A percentile compares a stretch with the other conserved stretches of the same genome.
phyloP scores from a whole-genome alignment of 1,140 invertebrate genomes.

The Drosophila oshimai region DNA sequence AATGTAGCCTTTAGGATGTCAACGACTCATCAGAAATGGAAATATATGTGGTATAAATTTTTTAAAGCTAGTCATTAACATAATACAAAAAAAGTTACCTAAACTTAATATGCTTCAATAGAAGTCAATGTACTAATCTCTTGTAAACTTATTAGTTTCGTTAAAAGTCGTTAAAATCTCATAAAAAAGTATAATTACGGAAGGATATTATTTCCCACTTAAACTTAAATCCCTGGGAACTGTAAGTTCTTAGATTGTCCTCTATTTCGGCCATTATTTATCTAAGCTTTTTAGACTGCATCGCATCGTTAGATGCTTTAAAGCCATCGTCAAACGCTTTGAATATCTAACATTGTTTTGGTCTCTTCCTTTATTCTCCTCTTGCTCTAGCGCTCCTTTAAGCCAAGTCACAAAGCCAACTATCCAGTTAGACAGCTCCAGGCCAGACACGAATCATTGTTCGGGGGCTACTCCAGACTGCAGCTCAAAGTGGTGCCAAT shows the following conservation, averaged over 20 bases:
- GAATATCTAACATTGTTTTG: not conserved
- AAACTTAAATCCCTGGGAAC: not conserved
- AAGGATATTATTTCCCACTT: not conserved
- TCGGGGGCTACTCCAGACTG: conserved; percentile 2
- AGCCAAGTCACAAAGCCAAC: conserved; percentile 3
- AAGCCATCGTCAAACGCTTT: conserved; percentile 1
- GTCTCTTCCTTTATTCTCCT: not conserved
- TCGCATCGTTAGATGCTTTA: not conserved
- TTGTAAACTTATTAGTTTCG: no score
- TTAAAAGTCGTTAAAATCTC: no score
- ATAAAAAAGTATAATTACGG: no score
- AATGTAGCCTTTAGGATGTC: no score
- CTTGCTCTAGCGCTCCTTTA: not conserved
- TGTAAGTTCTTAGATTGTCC: not conserved
- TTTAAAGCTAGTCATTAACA: no score
- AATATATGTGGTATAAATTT: no score
- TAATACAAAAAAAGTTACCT: no score
- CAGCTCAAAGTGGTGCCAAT: conserved; percentile 19
- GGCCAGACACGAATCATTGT: conserved; percentile 36
- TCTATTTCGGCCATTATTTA: not conserved
- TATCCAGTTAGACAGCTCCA: conserved; percentile 38
- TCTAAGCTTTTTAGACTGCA: not conserved
- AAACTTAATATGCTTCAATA: no score
- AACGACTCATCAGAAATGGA: no score
- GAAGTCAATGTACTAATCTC: no score